A percentile compares a stretch with the other conserved stretches of the same genome.
These are phyloP conservation scores for Eupithecia insigniata DNA, from an alignment of 2,888 invertebrate genomes.

Conservation along the genomic window DNA sequence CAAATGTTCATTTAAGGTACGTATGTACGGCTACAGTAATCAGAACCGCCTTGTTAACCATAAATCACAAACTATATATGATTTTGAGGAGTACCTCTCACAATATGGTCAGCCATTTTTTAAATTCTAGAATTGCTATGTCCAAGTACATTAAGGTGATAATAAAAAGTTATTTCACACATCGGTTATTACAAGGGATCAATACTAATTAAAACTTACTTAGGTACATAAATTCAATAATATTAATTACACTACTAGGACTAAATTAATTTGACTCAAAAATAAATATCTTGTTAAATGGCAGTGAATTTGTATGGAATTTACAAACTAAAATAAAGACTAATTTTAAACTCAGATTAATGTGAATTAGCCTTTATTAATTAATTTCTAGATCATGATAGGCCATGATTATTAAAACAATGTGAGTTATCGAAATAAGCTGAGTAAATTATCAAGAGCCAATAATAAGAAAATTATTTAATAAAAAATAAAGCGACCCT, in stretches of 20 bases:
- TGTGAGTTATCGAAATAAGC: neutral
- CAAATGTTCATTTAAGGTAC: no score
- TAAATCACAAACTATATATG: neutral
- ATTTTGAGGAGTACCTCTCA: neutral
- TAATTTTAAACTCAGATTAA: conserved; percentile 22
- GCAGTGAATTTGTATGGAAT: conserved; percentile 46
- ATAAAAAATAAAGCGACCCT: conserved; percentile 14
- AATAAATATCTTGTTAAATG: conserved; percentile 50
- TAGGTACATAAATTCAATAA: conserved; percentile 60
- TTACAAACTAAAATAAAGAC: conserved; percentile 33
- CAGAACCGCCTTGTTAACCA: neutral
- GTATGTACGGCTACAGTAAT: neutral
- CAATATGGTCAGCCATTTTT: neutral
- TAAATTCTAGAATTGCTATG: conserved; percentile 23
- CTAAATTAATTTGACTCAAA: conserved; percentile 48
- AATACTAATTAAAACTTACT: conserved; percentile 66
- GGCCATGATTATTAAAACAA: conserved; percentile 17
- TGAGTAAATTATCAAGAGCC: neutral
- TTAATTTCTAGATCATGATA: conserved; percentile 28
- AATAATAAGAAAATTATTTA: neutral
- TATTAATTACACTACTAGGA: conserved; percentile 45
- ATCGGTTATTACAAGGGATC: conserved; percentile 55
- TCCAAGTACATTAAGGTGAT: conserved; percentile 22
- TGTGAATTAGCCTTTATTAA: conserved; percentile 23
- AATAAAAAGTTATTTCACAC: conserved; percentile 57